phyloP scores from a whole-genome alignment of 1,140 invertebrate species.

The Ceratina calcarata region DNA sequence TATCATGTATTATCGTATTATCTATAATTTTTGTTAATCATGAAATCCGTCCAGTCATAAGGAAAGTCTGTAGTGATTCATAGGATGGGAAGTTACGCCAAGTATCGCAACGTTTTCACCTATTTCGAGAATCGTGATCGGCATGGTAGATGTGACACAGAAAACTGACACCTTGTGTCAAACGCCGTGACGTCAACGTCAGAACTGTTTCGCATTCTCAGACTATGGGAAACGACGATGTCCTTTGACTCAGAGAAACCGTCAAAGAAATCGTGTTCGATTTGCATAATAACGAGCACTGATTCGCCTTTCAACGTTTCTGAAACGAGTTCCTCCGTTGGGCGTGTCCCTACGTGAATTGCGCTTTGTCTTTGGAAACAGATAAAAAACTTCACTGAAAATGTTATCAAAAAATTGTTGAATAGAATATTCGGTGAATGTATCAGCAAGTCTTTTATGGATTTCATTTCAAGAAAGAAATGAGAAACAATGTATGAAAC shows the following conservation, averaged over 20 bases:
- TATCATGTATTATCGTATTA: no score
- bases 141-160: constrained; percentile 24
- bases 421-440: not conserved
- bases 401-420: not conserved
- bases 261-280: not conserved
- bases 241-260: constrained; percentile 6
- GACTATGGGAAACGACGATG: not conserved
- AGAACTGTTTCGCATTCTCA: no score
- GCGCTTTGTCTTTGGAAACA: not conserved
- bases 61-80: no score
- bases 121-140: constrained; percentile 21
- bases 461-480: no score
- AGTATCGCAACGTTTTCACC: constrained; percentile 42
- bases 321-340: not conserved
- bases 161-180: constrained; percentile 46
- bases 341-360: not conserved
- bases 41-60: constrained; percentile 25
- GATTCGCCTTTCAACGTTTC: not conserved
- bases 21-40: not conserved
- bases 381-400: not conserved
- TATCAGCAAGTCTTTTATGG: not conserved
- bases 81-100: constrained; percentile 8
- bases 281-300: constrained; percentile 10
- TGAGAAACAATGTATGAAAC: no score
- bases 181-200: constrained; percentile 47